These are phyloP conservation scores for Choloepus didactylus DNA, from an alignment of 2,797 vertebrate genomes.

Conservation along the genomic window DNA sequence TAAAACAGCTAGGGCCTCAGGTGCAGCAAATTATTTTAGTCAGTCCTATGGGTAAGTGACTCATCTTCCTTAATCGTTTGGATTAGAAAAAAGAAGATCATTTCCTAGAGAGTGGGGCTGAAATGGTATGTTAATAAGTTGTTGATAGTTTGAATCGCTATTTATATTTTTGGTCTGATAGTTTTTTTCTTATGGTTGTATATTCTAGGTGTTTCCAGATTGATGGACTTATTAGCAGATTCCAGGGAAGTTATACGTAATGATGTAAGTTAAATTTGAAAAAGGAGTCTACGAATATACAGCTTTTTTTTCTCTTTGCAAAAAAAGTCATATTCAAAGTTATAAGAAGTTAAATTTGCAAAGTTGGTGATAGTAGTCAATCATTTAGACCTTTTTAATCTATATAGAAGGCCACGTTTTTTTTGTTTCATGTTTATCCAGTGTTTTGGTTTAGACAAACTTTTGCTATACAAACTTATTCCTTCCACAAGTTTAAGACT, in stretches of 20 bases:
- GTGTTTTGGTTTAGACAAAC: constrained; percentile 40
- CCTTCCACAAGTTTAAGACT: constrained; percentile 31
- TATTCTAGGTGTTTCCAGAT: constrained; percentile 95
- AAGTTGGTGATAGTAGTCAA: background rate
- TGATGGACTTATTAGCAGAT: constrained; percentile 98
- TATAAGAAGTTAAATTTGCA: constrained; percentile 35
- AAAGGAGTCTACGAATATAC: background rate
- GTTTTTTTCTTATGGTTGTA: background rate
- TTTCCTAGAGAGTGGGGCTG: background rate
- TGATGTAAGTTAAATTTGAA: constrained; percentile 91
- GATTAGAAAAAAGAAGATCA: background rate
- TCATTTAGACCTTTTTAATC: constrained; percentile 49
- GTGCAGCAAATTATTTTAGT: constrained; percentile 97
- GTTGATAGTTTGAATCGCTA: background rate
- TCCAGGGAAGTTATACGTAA: constrained; percentile 99
- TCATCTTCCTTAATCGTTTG: background rate
- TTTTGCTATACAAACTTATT: constrained; percentile 45
- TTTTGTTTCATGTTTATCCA: background rate
- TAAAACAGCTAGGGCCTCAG: constrained; percentile 95
- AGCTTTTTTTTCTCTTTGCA: constrained; percentile 5
- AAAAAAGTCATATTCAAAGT: constrained; percentile 1
- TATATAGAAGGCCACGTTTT: background rate
- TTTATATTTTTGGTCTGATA: background rate
- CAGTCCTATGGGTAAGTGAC: constrained; percentile 96
- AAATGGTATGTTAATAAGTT: background rate